phyloP scores from a whole-genome alignment of 2,888 invertebrate species.

The Papilio protenor region DNA sequence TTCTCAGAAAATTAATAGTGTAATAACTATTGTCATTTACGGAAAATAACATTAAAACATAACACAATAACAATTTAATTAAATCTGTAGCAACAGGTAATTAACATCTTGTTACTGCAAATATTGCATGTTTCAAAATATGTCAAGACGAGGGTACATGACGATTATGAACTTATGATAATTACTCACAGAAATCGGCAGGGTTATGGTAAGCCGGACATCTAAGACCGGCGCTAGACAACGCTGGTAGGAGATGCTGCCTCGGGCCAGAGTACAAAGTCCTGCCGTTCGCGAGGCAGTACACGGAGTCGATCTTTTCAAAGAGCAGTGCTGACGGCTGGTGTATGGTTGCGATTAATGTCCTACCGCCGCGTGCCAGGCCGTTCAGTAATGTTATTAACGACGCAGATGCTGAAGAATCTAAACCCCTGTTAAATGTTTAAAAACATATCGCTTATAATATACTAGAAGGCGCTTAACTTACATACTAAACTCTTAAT shows the following conservation, averaged over 20 bases:
- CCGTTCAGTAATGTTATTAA: slow-evolving; percentile 91
- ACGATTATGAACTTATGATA: neutral
- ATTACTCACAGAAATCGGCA: slow-evolving; percentile 94
- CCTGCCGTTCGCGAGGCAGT: slow-evolving; percentile 91
- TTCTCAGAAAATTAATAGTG: neutral
- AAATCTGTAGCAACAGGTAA: neutral
- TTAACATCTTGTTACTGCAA: no score
- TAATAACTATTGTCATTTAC: neutral
- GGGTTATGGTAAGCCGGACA: slow-evolving; percentile 98
- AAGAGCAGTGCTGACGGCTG: slow-evolving; percentile 97
- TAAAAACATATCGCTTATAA: slow-evolving; percentile 2
- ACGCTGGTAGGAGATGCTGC: slow-evolving; percentile 89
- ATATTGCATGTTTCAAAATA: no score
- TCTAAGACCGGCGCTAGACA: slow-evolving; percentile 88
- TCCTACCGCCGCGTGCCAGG: slow-evolving; percentile 93
- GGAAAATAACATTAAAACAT: neutral
- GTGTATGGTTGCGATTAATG: slow-evolving; percentile 96
- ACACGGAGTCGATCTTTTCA: slow-evolving; percentile 96
- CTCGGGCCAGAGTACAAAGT: slow-evolving; percentile 94
- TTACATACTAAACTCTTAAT: neutral
- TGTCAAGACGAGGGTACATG: neutral
- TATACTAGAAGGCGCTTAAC: neutral
- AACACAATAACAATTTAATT: neutral
- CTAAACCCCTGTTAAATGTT: slow-evolving; percentile 89
- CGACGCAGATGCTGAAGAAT: slow-evolving; percentile 94